Evolutionary conservation across 2,888 invertebrate species (phyloP).

Genomic region (Vanessa cardui): DNA sequence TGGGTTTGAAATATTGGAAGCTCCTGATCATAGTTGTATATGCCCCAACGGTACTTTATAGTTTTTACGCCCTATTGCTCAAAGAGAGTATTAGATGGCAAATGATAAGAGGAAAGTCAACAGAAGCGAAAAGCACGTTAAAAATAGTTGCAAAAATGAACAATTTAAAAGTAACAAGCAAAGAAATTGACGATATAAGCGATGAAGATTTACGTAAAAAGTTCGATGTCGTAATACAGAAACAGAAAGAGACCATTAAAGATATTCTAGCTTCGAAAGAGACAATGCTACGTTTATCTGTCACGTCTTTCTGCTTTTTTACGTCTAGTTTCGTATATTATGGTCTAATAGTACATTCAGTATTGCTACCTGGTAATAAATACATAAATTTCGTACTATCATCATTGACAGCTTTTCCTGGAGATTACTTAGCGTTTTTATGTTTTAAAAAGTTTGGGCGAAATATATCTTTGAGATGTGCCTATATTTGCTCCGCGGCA

Average conservation of each 20-base stretch:
- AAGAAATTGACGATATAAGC: slow-evolving; percentile 57
- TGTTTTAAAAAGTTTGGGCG: slow-evolving; percentile 64
- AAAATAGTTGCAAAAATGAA: slow-evolving; percentile 57
- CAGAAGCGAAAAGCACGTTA: slow-evolving; percentile 58
- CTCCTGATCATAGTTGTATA: slow-evolving; percentile 59
- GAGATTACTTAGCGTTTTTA: slow-evolving; percentile 62
- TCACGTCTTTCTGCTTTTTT: slow-evolving; percentile 64
- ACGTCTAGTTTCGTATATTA: slow-evolving; percentile 69
- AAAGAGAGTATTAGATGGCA: slow-evolving; percentile 70
- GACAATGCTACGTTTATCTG: slow-evolving; percentile 61
- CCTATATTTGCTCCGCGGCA: slow-evolving; percentile 57
- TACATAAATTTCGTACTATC: slow-evolving; percentile 66
- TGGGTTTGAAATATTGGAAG: slow-evolving; percentile 67
- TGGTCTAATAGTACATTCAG: slow-evolving; percentile 61
- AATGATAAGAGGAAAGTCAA: slow-evolving; percentile 60
- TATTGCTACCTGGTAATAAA: slow-evolving; percentile 67
- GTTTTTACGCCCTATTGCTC: slow-evolving; percentile 54
- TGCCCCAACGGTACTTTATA: slow-evolving; percentile 58
- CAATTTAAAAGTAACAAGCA: slow-evolving; percentile 51
- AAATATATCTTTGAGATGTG: slow-evolving; percentile 59
- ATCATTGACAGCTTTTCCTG: slow-evolving; percentile 65
- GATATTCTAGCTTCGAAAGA: slow-evolving; percentile 63
- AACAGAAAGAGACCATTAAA: slow-evolving; percentile 58
- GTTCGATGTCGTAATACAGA: slow-evolving; percentile 60
- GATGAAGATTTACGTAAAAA: slow-evolving; percentile 56